Evolutionary conservation across 1,140 invertebrate genomes (phyloP).

Genomic region (Eriocheir sinensis): DNA sequence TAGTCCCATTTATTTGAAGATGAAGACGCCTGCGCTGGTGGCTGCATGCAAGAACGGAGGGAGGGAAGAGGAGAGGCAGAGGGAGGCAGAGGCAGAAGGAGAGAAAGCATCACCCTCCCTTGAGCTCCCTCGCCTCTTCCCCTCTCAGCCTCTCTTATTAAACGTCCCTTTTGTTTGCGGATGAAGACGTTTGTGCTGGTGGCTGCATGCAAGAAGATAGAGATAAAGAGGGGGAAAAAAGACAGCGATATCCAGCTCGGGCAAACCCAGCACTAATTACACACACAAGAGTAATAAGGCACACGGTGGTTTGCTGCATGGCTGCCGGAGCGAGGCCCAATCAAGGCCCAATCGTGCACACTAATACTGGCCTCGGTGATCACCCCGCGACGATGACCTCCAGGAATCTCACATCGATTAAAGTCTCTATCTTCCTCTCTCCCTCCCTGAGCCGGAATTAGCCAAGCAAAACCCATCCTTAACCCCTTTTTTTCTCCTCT

Average conservation of each 20-base stretch:
- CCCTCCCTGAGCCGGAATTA: too few species aligned
- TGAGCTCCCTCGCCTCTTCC: too few species aligned
- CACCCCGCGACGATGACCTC: neutral
- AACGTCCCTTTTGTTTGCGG: neutral
- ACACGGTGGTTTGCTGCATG: neutral
- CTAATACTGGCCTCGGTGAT: neutral
- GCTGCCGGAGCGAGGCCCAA: neutral
- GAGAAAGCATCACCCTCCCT: too few species aligned
- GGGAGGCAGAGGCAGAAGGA: too few species aligned
- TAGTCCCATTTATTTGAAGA: neutral
- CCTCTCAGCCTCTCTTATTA: neutral
- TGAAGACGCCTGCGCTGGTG: neutral
- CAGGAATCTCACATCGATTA: too few species aligned
- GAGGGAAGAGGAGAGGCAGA: too few species aligned
- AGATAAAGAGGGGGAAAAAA: too few species aligned
- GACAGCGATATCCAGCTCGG: neutral
- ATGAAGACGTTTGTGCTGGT: neutral
- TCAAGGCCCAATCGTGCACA: too few species aligned
- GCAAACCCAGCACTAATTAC: neutral
- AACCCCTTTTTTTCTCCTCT: too few species aligned
- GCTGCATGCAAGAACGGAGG: neutral
- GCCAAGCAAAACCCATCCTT: neutral
- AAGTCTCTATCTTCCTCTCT: too few species aligned
- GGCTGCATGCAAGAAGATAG: neutral
- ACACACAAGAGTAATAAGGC: constrained; percentile 1